Evolutionary conservation across 2,888 invertebrate genomes (phyloP).

Genomic region (Bedellia somnulentella): DNA sequence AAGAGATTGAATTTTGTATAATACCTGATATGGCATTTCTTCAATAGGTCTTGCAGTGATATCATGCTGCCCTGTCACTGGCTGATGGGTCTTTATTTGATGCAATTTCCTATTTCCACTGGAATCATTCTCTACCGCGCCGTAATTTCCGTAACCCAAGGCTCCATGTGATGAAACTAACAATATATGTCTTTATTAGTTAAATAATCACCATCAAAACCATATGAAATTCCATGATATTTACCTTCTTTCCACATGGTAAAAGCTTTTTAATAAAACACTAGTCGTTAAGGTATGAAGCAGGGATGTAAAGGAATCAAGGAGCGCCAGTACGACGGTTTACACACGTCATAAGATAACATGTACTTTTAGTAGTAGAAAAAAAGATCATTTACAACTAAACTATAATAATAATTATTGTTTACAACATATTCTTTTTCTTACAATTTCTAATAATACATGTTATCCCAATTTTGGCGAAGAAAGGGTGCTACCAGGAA

Average conservation of each 20-base stretch:
- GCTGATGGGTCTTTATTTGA: slow-evolving; percentile 52
- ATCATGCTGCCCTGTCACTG: slow-evolving; percentile 39
- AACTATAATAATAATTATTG: slow-evolving; percentile 1
- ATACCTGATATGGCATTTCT: slow-evolving; percentile 66
- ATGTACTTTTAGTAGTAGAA: slow-evolving; percentile 28
- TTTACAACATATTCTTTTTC: too few species aligned
- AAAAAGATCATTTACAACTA: not conserved
- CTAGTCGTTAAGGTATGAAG: too few species aligned
- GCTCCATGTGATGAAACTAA: slow-evolving; percentile 58
- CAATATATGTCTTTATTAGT: too few species aligned
- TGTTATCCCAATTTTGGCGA: slow-evolving; percentile 59
- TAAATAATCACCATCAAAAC: too few species aligned
- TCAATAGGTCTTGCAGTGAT: slow-evolving; percentile 47
- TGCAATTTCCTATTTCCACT: slow-evolving; percentile 41
- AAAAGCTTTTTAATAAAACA: too few species aligned
- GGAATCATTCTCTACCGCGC: slow-evolving; percentile 35
- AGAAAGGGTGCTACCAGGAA: slow-evolving; percentile 63
- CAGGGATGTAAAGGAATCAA: slow-evolving; percentile 23
- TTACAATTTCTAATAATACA: slow-evolving; percentile 37
- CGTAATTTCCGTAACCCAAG: slow-evolving; percentile 63
- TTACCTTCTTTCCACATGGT: too few species aligned
- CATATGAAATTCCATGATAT: too few species aligned
- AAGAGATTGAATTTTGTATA: slow-evolving; percentile 6
- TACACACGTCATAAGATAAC: slow-evolving; percentile 37
- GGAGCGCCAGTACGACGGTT: slow-evolving; percentile 39